Base-by-base conservation (phyloP, 1,140 invertebrate genomes). In the Bombus sylvicola region DNA sequence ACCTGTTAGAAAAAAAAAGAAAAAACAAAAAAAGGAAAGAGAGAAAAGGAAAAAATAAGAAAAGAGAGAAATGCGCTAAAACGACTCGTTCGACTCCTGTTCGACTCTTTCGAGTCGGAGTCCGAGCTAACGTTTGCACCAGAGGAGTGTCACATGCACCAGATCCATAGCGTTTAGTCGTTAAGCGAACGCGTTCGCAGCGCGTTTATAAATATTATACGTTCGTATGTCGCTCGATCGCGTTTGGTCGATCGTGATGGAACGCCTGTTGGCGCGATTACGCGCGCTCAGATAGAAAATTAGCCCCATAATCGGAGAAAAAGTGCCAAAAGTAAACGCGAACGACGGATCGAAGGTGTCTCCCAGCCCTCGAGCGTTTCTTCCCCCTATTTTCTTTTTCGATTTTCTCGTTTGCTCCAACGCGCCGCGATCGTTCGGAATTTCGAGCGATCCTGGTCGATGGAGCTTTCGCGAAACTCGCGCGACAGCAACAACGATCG, bases 271-370 rank as follows among this genome's bases (percentile, higher is more conserved):
- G 15, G 57, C 18, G 28, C 37, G 72, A 74, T 74, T 31, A 72
- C 25, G 37, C 31, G 34, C 28, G 25, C 2, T 77, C 37, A 12
- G 22, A 53, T 78, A 75, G 71, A 66, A 57, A 34, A 43, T 64
- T n/a, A 62, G 25, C 59, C 39, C 28, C 2, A 31, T 15, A 53
- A 47, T 34, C 8, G 22, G 39, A 41, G 1, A 10, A 59, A 76
- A 77, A 77, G 75, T 77, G 75, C 75, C 75, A 77, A 77, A 77
- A 76, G 25, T 76, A 76, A 75, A 75, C 41, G 41, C 13, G 43
- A 34, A 74, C 31, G 47, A n/a, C 31, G 73, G 15, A 75, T 22
- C 4, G 31, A 57, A 75, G 28, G 15, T 43, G 28, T 73, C 9
- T 43, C 15, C 13, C 41, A 10, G 3, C n/a, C n/a, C 15, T 47